These are phyloP conservation scores for Cettia cetti DNA, from an alignment of 2,113 vertebrate genomes.

Conservation along the genomic window DNA sequence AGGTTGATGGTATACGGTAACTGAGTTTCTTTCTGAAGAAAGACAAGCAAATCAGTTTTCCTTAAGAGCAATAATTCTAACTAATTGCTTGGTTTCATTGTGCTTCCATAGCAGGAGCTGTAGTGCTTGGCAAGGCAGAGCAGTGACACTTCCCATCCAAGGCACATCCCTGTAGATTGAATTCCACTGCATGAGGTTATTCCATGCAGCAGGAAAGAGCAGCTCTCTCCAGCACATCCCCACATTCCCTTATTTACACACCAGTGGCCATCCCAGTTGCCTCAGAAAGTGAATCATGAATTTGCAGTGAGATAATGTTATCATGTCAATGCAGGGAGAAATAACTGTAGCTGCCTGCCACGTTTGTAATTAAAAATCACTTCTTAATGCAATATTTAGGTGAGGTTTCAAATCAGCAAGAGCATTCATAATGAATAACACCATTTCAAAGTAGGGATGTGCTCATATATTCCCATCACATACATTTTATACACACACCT, in stretches of 20 bases:
- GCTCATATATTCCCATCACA: not conserved
- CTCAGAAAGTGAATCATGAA: not conserved
- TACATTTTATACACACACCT: not conserved
- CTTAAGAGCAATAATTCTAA: conserved; percentile 69
- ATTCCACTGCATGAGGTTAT: not conserved
- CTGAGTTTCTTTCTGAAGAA: conserved; percentile 67
- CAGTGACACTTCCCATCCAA: not conserved
- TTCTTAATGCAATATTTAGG: not conserved
- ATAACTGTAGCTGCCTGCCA: not conserved
- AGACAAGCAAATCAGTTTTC: conserved; percentile 68
- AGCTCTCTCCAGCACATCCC: not conserved
- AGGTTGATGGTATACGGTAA: conserved; percentile 73
- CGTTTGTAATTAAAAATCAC: not conserved
- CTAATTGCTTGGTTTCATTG: conserved; percentile 62
- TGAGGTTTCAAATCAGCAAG: not conserved
- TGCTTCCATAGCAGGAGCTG: conserved; percentile 47
- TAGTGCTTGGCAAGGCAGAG: not conserved
- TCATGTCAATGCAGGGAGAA: not conserved
- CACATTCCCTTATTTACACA: not conserved
- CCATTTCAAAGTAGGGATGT: not conserved
- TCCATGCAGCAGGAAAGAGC: not conserved
- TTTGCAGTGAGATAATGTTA: conserved; percentile 2
- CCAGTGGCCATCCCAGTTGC: not conserved
- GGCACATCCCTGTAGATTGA: not conserved
- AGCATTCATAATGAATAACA: not conserved